phyloP scores from a whole-genome alignment of 2,888 invertebrate genomes.

The Drosophila nr. perissopoda region DNA sequence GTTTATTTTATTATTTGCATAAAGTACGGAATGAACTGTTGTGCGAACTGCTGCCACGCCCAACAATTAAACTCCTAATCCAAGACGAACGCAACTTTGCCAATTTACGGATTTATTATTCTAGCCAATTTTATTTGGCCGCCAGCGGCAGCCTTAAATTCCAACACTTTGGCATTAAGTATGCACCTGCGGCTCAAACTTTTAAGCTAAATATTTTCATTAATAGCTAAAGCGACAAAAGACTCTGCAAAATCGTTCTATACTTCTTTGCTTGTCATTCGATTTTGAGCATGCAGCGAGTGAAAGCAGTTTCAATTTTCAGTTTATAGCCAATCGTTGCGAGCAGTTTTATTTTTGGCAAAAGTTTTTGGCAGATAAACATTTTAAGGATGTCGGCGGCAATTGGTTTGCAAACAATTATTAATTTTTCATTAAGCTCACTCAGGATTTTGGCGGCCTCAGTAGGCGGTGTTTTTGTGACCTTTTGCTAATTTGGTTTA shows the following conservation, averaged over 20 bases:
- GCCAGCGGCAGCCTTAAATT: constrained; percentile 45
- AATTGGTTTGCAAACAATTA: constrained; percentile 72
- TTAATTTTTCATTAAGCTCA: constrained; percentile 66
- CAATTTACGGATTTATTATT: constrained; percentile 79
- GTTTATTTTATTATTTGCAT: constrained; percentile 71
- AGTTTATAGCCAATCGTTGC: background rate
- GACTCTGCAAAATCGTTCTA: constrained; percentile 17
- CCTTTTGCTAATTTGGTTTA: constrained; percentile 76
- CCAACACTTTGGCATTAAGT: constrained; percentile 47
- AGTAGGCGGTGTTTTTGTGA: constrained; percentile 42
- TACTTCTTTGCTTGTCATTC: constrained; percentile 66
- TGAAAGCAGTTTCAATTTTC: constrained; percentile 8
- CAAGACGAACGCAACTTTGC: constrained; percentile 60
- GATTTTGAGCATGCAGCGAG: constrained; percentile 53
- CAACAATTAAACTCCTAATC: constrained; percentile 47
- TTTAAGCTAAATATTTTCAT: constrained; percentile 65
- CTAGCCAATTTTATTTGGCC: constrained; percentile 66
- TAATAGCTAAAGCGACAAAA: constrained; percentile 37
- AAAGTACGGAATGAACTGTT: constrained; percentile 24
- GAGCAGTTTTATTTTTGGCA: constrained; percentile 14
- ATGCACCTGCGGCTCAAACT: constrained; percentile 71
- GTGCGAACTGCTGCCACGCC: constrained; percentile 9
- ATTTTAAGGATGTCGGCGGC: constrained; percentile 48
- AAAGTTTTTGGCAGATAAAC: constrained; percentile 45
- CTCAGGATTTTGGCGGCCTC: constrained; percentile 6